Base-by-base conservation (phyloP, 2,888 invertebrate genomes). In the Halictus ligatus region DNA sequence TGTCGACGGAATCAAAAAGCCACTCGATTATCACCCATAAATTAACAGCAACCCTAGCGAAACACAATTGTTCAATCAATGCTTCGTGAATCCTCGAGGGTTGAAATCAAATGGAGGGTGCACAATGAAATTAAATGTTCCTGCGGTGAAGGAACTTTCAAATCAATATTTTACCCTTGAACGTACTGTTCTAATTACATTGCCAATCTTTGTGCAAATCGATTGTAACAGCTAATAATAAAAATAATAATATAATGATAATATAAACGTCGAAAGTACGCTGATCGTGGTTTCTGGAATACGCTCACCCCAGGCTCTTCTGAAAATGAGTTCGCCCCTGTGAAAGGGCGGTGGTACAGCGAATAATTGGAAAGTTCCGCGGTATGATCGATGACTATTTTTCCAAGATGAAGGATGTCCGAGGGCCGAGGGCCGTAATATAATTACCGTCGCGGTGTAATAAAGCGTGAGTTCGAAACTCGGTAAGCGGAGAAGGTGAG, bases 1-100 rank as follows among this genome's bases (percentile, higher is more conserved):
- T 48, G 35, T 75, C 75, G 80, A 67, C 80, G 48, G 40, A 40
- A 48, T 67, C 69, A 80, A 67, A 75, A 54, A 54, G 54, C 21
- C 54, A 54, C 54, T 54, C 54, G 21, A 54, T 54, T 54, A 54
- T 54, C 54, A 54, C 54, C 21, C 54, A 21, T 54, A 54, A 54
- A 54, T 54, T 54, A 54, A 21, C 21, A 54, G 54, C 54, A 54
- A 21, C 54, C 8, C 21, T 21, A 54, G 8, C 10, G 21, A 54
- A 21, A 21, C 8, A 54, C 21, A 10, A 54, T 54, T 21, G 21
- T 54, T 54, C 8, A 21, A 54, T 21, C 54, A 2, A 54, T 10
- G 21, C 2, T 21, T 8, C 54, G 10, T 8, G 21, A 54, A 21
- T 21, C 21, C 21, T 8, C 54, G 54, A 54, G 54, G 21, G 54